These are phyloP conservation scores for Meda fulgida DNA, from an alignment of 2,797 vertebrate genomes.

Conservation along the genomic window DNA sequence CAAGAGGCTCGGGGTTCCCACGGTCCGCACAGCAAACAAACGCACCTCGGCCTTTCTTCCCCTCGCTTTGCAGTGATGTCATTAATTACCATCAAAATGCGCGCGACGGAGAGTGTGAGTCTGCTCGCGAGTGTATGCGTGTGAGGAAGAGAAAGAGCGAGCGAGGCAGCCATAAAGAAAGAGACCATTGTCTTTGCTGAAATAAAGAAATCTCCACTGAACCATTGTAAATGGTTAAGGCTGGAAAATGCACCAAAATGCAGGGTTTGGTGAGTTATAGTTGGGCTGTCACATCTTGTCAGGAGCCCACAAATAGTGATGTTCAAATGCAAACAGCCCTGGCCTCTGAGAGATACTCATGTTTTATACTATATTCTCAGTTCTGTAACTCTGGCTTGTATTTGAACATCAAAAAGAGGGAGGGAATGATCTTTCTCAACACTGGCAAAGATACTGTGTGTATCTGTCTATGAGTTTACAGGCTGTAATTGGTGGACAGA, in stretches of 20 bases:
- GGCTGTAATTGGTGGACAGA: conserved; percentile 22
- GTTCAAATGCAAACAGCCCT: conserved; percentile 71
- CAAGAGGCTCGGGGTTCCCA: conserved; percentile 83
- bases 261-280: conserved; percentile 79
- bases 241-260: conserved; percentile 85
- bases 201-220: conserved; percentile 96
- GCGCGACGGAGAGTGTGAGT: conserved; percentile 76
- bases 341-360: conserved; percentile 69
- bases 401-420: conserved; percentile 50
- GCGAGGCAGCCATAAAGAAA: conserved; percentile 76
- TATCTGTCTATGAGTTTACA: conserved; percentile 1
- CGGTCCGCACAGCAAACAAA: conserved; percentile 84
- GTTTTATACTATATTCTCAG: conserved; percentile 63
- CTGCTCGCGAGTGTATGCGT: conserved; percentile 62
- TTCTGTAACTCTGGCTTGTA: conserved; percentile 65
- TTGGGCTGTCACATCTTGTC: conserved; percentile 83
- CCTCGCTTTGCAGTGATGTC: conserved; percentile 79
- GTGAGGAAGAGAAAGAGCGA: conserved; percentile 49
- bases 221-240: conserved; percentile 92
- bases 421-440: conserved; percentile 35
- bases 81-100: conserved; percentile 89
- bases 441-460: conserved; percentile 7
- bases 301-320: conserved; percentile 82
- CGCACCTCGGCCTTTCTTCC: conserved; percentile 65
- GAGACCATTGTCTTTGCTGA: conserved; percentile 82